Evolutionary conservation across 2,113 vertebrate genomes (phyloP), one percentile per base, ranked within the genome.

Genomic region (Cinclus cinclus): DNA sequence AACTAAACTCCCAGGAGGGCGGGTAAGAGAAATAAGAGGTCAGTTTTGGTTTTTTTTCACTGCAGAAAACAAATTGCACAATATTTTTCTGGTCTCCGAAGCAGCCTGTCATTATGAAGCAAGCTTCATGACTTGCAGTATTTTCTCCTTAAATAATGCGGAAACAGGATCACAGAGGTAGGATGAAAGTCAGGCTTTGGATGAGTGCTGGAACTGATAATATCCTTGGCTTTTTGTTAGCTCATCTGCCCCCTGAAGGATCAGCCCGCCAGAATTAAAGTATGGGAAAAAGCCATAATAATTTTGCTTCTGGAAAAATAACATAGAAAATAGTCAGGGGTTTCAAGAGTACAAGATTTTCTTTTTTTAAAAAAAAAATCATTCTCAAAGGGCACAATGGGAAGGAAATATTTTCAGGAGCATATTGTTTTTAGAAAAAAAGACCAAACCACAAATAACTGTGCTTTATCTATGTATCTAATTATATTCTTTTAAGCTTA

Each of bases 111-210:
- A 11, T 95, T 74, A 56, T 87, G 79, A 87, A 85, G 88, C 64
- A 93, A 95, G 73, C 68, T 83, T 89, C 60, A 56, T 89, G 89
- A 89, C 91, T 95, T 90, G 91, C 91, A 87, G 13, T 92, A 78
- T 95, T 95, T 94, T 95, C 42, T 93, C n/a, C 41, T 75, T 67
- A 81, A 84, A 56, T 87, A 81, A 63, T 75, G 64, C 41, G 16
- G 88, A 90, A 75, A 56, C 37, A 65, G 58, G 49, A 75, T 70
- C 52, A 19, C 23, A 2, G 82, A 86, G 46, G 28, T 89, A 73
- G 55, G 60, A 59, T 86, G 65, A 74, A 70, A 80, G 50, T 91
- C 37, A 18, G 47, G 24, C 50, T 87, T 64, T 91, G 70, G 37
- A 5, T 79, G 9, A 65, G 13, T 24, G 11, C 12, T 58, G 67